Base-by-base conservation (phyloP, 2,797 vertebrate species). In the Micrastur ruficollis region DNA sequence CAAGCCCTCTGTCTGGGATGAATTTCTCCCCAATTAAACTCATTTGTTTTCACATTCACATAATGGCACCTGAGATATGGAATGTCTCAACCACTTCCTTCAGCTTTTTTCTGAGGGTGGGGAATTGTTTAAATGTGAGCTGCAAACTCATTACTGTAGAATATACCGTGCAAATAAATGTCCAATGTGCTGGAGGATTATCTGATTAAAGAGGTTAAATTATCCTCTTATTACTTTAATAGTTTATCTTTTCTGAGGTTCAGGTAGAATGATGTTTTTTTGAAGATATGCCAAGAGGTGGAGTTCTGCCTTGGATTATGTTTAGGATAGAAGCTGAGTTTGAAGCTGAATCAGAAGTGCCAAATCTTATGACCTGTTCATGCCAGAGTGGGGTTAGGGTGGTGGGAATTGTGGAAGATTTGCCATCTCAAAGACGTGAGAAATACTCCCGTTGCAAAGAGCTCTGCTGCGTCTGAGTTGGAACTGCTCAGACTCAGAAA, bases 21-120 rank as follows among this genome's bases (percentile, higher is more conserved):
- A 94, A 97, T 97, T 97, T 97, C 94, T 96, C 97, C 96, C 92
- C 97, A 97, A 96, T 97, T 97, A 97, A 97, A 96, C 97, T 96
- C 95, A 97, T 95, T 97, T 97, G 96, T 96, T 96, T 97, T 93
- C 93, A 92, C 93, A 91, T 97, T 97, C 96, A 95, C 70, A 96
- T 97, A 97, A 97, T 96, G 96, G 97, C 93, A 97, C 95, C 97
- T 96, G 94, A 97, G 97, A 98, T 96, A 97, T 93, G 97, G 96
- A 97, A 97, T 84, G 90, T 95, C 97, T 95, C 97, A 97, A 97
- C 97, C 97, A 97, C 97, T 97, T 98, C 97, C 96, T 95, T 89
- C 90, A 84, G 58, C 72, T 93, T 88, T 78, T 91, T 95, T 97
- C 89, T 27, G 84, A 96, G 95, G 97, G 94, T 94, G 96, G 97